Percentiles rank a stretch among this genome's conserved stretches.
These are phyloP conservation scores for Palythoa grandiflora DNA, from an alignment of 92 coral and sea anemone species.

Conservation along the genomic window DNA sequence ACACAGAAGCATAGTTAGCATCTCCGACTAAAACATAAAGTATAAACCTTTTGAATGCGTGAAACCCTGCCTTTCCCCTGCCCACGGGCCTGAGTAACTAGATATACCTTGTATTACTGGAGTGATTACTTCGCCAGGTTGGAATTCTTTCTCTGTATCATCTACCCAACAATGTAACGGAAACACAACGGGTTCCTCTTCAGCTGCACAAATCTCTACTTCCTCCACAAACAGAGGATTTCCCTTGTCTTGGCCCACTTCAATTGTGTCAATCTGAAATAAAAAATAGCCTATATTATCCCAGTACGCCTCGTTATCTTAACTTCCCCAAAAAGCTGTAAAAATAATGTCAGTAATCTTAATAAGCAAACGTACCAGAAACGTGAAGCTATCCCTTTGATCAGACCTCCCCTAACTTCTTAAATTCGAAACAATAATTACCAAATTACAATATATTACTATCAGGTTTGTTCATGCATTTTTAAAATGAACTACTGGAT, in stretches of 20 bases:
- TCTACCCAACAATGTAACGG: slow-evolving; percentile 94
- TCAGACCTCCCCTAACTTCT: too few species aligned
- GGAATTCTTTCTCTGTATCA: slow-evolving; percentile 80
- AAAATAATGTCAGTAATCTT: too few species aligned
- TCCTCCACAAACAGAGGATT: slow-evolving; percentile 77
- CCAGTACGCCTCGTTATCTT: not conserved
- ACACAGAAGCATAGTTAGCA: not conserved
- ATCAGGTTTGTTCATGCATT: too few species aligned
- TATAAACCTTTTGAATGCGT: not conserved
- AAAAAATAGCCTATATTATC: not conserved
- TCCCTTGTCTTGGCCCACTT: slow-evolving; percentile 74
- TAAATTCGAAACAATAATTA: too few species aligned
- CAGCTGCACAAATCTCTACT: slow-evolving; percentile 81
- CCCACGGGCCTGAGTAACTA: not conserved
- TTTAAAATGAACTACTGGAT: too few species aligned
- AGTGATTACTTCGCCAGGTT: slow-evolving; percentile 72
- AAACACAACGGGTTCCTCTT: slow-evolving; percentile 71
- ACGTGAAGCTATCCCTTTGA: too few species aligned
- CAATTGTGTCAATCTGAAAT: slow-evolving; percentile 28
- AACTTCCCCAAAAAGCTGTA: not conserved
- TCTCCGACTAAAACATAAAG: not conserved
- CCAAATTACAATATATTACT: too few species aligned
- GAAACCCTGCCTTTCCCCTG: not conserved
- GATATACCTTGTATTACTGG: not conserved
- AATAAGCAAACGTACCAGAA: too few species aligned